Conservation (phyloP, 2,113 vertebrate genomes). For the Centropus unirufus region DNA sequence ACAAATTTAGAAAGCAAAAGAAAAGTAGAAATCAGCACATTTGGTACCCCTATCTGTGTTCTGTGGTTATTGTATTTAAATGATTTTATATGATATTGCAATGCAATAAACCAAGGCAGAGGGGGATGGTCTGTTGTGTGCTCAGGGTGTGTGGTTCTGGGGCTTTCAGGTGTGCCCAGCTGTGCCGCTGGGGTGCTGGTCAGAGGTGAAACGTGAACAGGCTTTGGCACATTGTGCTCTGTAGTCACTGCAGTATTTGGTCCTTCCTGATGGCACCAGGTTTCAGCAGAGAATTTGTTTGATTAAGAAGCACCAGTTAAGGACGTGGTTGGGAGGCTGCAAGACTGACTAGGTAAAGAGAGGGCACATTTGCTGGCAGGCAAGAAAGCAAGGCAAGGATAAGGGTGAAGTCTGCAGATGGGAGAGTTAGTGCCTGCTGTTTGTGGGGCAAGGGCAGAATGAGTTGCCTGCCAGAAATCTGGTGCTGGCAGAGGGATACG, state of each 20-base stretch:
- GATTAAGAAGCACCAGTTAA: background rate
- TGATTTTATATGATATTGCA: background rate
- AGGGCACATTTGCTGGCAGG: slow-evolving; percentile 48
- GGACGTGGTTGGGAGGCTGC: background rate
- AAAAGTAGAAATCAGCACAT: background rate
- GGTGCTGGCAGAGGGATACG: slow-evolving; percentile 49
- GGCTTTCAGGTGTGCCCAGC: background rate
- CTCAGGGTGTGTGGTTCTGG: background rate
- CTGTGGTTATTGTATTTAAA: background rate
- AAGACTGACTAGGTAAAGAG: slow-evolving; percentile 35
- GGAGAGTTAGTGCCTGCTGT: slow-evolving; percentile 63
- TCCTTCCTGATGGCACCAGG: background rate
- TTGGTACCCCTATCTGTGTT: background rate
- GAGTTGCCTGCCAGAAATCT: slow-evolving; percentile 62
- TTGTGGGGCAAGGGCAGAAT: slow-evolving; percentile 53
- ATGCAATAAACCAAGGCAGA: background rate
- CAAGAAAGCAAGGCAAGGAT: slow-evolving; percentile 46
- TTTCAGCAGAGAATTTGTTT: background rate
- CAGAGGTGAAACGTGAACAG: background rate
- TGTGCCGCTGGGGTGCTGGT: background rate
- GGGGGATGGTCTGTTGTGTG: accelerated
- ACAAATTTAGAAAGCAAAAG: background rate
- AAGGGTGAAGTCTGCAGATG: slow-evolving; percentile 60
- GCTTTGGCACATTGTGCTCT: accelerated
- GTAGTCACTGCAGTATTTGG: background rate